Evolutionary conservation across 2,797 vertebrate genomes (phyloP).

Genomic region (Urosaurus nigricauda): DNA sequence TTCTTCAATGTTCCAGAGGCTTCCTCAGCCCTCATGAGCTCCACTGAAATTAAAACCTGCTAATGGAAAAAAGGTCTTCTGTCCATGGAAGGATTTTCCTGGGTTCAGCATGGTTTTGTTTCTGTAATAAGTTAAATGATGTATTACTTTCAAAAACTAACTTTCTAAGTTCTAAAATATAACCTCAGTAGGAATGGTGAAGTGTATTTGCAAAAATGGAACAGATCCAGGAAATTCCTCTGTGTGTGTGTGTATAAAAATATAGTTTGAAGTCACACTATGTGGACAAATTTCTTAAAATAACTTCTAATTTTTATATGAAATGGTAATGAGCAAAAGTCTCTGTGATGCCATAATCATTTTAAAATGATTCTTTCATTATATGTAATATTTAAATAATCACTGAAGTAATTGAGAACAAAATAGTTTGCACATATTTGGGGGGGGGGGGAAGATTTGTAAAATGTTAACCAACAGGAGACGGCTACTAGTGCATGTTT

Average conservation of each 20-base stretch:
- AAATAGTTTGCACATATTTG: background rate
- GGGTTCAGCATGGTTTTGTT: no score
- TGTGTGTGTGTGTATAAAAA: no score
- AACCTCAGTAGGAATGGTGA: background rate
- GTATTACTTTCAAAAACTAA: background rate
- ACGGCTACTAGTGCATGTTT: background rate
- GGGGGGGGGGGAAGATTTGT: background rate
- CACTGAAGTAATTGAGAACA: no score
- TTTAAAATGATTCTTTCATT: background rate
- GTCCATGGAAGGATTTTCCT: background rate
- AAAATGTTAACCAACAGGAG: background rate
- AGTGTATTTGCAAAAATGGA: background rate
- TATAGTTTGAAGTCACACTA: background rate
- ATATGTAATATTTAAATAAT: background rate
- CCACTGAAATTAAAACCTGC: background rate
- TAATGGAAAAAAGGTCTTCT: background rate
- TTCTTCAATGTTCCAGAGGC: no score
- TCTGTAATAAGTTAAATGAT: no score
- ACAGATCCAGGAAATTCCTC: background rate
- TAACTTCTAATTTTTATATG: background rate
- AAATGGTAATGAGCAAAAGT: background rate
- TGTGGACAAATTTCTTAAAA: background rate
- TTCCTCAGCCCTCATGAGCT: no score
- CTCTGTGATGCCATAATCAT: background rate
- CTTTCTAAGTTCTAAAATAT: background rate